Evolutionary conservation across 2,888 invertebrate genomes (phyloP).

Genomic region (Brachynemurus nebulosus): DNA sequence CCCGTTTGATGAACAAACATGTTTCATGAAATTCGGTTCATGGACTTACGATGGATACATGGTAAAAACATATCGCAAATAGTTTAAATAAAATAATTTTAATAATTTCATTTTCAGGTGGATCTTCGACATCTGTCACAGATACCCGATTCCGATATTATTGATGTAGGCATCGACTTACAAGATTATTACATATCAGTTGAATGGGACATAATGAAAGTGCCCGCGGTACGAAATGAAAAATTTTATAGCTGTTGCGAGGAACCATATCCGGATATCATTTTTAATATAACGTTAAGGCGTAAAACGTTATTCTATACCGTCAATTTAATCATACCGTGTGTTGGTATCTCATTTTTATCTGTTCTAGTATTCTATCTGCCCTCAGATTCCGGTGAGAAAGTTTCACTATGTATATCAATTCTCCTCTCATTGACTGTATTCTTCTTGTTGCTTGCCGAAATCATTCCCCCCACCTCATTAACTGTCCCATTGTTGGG

Average conservation of each 20-base stretch:
- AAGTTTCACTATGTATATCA: conserved; percentile 91
- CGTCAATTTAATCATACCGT: conserved; percentile 93
- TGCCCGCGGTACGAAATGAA: conserved; percentile 79
- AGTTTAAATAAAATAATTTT: neutral
- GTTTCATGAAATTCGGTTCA: conserved; percentile 90
- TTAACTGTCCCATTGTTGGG: conserved; percentile 83
- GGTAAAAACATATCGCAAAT: conserved; percentile 39
- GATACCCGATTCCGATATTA: conserved; percentile 73
- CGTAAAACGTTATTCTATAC: conserved; percentile 96
- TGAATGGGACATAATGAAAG: conserved; percentile 96
- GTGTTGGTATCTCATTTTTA: conserved; percentile 92
- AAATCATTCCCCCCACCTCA: conserved; percentile 90
- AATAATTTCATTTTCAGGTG: conserved; percentile 44
- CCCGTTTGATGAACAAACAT: conserved; percentile 89
- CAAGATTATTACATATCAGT: conserved; percentile 93
- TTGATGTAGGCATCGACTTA: conserved; percentile 81
- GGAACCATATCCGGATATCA: conserved; percentile 94
- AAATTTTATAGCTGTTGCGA: conserved; percentile 94
- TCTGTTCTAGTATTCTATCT: conserved; percentile 95
- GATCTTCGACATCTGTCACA: conserved; percentile 80
- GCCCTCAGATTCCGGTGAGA: conserved; percentile 95
- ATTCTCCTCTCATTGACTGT: conserved; percentile 86
- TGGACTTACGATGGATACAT: conserved; percentile 93
- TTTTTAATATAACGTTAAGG: conserved; percentile 89
- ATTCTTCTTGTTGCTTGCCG: conserved; percentile 84